Evolutionary conservation across 2,888 invertebrate species (phyloP), one percentile per base, ranked within the genome.

Genomic region (Strigamia transsilvanica): DNA sequence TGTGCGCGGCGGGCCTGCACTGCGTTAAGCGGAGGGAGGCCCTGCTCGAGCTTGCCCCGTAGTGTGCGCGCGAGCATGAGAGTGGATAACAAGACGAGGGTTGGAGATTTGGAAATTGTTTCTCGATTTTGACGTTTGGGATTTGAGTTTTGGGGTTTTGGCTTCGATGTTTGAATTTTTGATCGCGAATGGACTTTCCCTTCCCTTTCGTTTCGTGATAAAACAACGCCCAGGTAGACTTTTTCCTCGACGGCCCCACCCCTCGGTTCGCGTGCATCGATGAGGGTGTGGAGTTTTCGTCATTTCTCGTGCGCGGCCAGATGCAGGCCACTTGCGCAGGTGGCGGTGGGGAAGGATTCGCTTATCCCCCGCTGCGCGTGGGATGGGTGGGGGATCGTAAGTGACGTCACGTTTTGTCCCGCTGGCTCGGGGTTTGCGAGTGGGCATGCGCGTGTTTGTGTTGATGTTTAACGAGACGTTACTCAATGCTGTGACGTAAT

Each of bases 201-300:
- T 66, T 23, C 66, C 66, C 12, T n/a, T n/a, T 13, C 18, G 15
- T 51, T 51, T 51, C 51, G 51, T 51, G 51, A 66, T 27, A 66
- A 32, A 66, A 13, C 66, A 66, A 61, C 66, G 66, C 66, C 66
- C 66, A 66, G 66, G 66, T 66, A 66, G 66, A 66, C 23, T 61
- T 66, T n/a, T 66, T 32, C 27, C 32, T 10, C 66, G 66, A 7
- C 23, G 66, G 18, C 61, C 61, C 61, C 61, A 61, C 61, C 61
- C 61, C 61, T 21, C 51, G 10, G 2, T 61, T 61, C 23, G 61
- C 61, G 15, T 61, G 61, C 18, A 61, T n/a, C n/a, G n/a, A 23
- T 9, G 61, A 61, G 42, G 42, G 42, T 42, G 6, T n/a, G 18
- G 51, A 18, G 51, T 13, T n/a, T n/a, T 51, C 21, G 32, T 32